Conservation (phyloP, 2,113 vertebrate species). For the Tympanuchus pallidicinctus region DNA sequence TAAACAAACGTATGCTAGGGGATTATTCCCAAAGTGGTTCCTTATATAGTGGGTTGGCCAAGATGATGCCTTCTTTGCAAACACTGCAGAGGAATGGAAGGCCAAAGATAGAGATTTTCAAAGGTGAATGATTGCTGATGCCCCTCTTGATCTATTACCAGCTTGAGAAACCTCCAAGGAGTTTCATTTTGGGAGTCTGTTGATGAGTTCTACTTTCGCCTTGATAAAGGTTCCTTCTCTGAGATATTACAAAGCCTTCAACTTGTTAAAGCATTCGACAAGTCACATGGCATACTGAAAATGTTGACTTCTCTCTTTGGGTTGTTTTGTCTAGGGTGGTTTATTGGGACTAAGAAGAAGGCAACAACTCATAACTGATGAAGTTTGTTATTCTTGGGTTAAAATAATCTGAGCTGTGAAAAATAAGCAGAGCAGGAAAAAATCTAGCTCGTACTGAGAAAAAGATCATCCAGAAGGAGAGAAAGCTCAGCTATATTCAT, state of each 20-base stretch:
- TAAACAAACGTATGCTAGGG: not conserved
- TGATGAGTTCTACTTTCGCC: not conserved
- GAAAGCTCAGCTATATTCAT: not conserved
- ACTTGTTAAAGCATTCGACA: not conserved
- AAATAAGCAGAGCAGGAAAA: not conserved
- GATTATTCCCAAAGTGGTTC: not conserved
- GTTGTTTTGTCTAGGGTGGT: not conserved
- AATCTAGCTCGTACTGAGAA: not conserved
- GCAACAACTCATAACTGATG: not conserved
- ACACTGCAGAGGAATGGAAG: not conserved
- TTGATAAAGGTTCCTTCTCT: not conserved
- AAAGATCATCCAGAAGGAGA: not conserved
- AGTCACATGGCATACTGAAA: rapidly evolving
- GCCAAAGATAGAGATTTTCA: not conserved
- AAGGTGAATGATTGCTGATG: not conserved
- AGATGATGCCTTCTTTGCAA: not conserved
- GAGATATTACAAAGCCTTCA: not conserved
- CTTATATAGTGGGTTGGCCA: not conserved
- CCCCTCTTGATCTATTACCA: not conserved
- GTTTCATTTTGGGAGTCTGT: not conserved
- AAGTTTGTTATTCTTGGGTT: not conserved
- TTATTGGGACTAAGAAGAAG: not conserved
- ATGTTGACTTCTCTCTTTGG: not conserved
- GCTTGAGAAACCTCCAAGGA: not conserved
- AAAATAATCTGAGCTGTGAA: not conserved